Evolutionary conservation across 1,140 invertebrate species (phyloP).

Genomic region (Arion vulgaris): DNA sequence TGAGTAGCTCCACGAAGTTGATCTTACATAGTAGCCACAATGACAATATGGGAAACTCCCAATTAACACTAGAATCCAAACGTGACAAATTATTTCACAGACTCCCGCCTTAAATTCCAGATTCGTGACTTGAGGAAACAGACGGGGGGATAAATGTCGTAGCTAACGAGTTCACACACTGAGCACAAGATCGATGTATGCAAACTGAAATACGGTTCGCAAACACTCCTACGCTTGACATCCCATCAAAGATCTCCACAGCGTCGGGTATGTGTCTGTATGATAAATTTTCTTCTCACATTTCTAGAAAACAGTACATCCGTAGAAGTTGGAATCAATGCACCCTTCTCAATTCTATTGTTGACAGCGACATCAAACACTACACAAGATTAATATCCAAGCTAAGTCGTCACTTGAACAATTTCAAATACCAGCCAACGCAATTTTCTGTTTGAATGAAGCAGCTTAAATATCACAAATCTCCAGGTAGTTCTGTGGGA

Average conservation of each 20-base stretch:
- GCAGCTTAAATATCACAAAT: background rate
- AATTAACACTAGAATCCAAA: too few species aligned
- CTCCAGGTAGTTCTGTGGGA: background rate
- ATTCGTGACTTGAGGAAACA: background rate
- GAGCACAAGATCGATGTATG: background rate
- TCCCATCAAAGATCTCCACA: background rate
- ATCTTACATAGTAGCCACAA: too few species aligned
- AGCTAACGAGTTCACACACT: background rate
- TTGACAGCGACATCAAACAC: background rate
- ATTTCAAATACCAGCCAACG: background rate
- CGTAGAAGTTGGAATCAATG: background rate
- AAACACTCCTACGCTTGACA: background rate
- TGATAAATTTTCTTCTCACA: background rate
- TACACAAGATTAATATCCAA: background rate
- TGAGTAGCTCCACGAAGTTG: too few species aligned
- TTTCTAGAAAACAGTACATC: background rate
- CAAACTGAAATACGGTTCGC: background rate
- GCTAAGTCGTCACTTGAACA: background rate
- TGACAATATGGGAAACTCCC: too few species aligned
- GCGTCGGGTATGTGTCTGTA: too few species aligned
- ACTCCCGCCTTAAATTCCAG: background rate
- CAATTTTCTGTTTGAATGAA: background rate
- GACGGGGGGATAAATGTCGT: background rate
- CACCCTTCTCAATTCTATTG: background rate
- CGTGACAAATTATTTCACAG: too few species aligned